Base-by-base conservation (phyloP, 2,888 invertebrate genomes). In the Lepetodrilus schrolli region DNA sequence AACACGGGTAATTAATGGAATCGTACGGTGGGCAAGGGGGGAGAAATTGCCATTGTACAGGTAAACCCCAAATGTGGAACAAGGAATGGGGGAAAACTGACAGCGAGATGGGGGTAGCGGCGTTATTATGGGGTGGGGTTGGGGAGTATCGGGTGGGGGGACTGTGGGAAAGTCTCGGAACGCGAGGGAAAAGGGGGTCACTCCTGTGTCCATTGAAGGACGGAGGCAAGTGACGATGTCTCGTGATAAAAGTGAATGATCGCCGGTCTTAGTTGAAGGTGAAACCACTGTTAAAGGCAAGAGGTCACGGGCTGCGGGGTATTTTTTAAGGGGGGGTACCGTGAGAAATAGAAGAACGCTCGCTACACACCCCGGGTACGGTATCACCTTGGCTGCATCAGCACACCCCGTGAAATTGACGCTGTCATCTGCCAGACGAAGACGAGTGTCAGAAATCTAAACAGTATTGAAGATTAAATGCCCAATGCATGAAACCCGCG, bases 1-100 rank as follows among this genome's bases (percentile, higher is more conserved):
- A 68, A 68, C 68, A 23, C 66, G 30, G 43, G 68, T 68, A 68
- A 68, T 68, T 38, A 68, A 68, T 68, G 68, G 47, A 38, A 68
- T 68, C 26, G 68, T 47, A 47, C 23, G 68, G 21, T 30, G 58
- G 17, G n/a, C n/a, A n/a, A n/a, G n/a, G n/a, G n/a, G n/a, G 30
- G 26, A 17, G 58, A 58, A 58, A 58, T 58, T 34, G 17, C 58
- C 30, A 58, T 58, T 58, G 58, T 58, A 17, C 58, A 58, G 58
- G 34, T 58, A 58, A 58, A 17, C 30, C 58, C 34, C 4, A 13
- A 17, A 43, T 13, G 43, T 13, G 43, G 43, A 10, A n/a, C n/a
- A 48, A 21, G 48, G 0, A 34, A 58, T 10, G 21, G 58, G 58
- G 58, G 13, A 58, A 21, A 17, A 21, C 7, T 58, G 58, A 34